Conservation (phyloP, 2,888 invertebrate genomes). For the Horisme vitalbata region DNA sequence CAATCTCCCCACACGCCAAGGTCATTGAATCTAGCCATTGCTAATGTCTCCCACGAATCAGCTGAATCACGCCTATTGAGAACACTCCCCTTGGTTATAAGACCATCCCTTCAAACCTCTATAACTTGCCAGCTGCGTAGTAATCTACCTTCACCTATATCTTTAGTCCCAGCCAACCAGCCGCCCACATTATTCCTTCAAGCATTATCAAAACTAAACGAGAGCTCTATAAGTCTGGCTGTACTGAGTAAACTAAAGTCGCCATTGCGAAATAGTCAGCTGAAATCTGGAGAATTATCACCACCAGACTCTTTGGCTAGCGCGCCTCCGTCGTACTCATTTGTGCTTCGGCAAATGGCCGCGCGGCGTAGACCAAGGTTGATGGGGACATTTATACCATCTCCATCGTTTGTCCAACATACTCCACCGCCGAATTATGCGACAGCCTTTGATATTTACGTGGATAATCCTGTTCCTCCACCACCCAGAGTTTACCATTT, state of each 20-base stretch:
- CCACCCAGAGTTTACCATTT: constrained; percentile 57
- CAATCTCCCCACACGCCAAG: constrained; percentile 15
- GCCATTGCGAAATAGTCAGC: constrained; percentile 20
- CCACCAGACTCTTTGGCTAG: constrained; percentile 67
- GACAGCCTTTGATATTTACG: constrained; percentile 71
- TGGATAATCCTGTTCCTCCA: constrained; percentile 57
- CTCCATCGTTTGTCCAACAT: constrained; percentile 69
- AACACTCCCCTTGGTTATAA: constrained; percentile 36
- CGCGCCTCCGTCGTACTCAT: constrained; percentile 74
- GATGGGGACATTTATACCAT: constrained; percentile 73
- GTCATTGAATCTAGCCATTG: constrained; percentile 18
- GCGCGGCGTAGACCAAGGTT: constrained; percentile 61
- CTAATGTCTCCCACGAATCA: constrained; percentile 5
- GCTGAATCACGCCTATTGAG: neutral
- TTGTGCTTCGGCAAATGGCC: constrained; percentile 68
- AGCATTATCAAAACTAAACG: constrained; percentile 61
- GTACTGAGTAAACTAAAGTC: constrained; percentile 38
- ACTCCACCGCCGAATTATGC: constrained; percentile 73
- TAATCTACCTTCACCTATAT: constrained; percentile 41
- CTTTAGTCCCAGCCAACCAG: constrained; percentile 37
- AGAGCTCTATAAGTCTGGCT: constrained; percentile 48
- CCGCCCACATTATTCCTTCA: constrained; percentile 60
- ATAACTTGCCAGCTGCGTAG: constrained; percentile 23
- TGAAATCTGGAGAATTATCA: constrained; percentile 46
- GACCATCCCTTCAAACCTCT: constrained; percentile 25